A percentile compares a stretch with the other conserved stretches of the same genome.
Evolutionary conservation across 1,140 invertebrate species (phyloP).

Genomic region (Drosophila pallidifrons): DNA sequence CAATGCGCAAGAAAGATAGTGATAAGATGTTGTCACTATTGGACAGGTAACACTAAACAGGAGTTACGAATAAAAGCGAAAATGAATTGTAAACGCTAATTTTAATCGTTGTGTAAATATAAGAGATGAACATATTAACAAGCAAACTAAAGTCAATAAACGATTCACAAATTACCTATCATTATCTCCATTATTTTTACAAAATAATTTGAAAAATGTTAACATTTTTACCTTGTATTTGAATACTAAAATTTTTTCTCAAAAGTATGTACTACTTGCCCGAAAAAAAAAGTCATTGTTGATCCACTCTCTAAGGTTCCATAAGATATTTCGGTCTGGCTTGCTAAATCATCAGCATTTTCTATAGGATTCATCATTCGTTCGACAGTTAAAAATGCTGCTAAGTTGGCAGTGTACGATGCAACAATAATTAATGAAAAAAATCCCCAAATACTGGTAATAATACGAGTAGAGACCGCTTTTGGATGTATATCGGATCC

Average conservation of each 20-base stretch:
- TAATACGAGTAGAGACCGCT: conserved; percentile 96
- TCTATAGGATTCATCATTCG: conserved; percentile 95
- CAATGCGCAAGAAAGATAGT: no score
- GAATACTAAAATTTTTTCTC: background rate
- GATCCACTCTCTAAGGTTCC: conserved; percentile 91
- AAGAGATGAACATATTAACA: no score
- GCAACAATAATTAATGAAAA: conserved; percentile 97
- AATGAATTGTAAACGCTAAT: no score
- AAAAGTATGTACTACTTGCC: conserved; percentile 85
- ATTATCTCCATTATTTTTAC: no score
- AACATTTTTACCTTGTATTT: no score
- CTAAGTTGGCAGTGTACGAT: conserved; percentile 97
- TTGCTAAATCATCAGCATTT: conserved; percentile 93
- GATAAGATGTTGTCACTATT: no score
- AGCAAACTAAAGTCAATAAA: no score
- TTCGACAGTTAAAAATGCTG: conserved; percentile 96
- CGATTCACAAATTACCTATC: no score
- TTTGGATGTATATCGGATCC: conserved; percentile 94
- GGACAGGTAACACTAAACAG: no score
- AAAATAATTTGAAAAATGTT: no score
- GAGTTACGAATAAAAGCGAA: no score
- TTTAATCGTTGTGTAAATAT: no score
- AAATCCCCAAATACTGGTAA: conserved; percentile 98
- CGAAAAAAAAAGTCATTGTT: conserved; percentile 92
- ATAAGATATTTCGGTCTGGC: conserved; percentile 92